Evolutionary conservation across 1,140 invertebrate genomes (phyloP).

Genomic region (Drosophila erecta): DNA sequence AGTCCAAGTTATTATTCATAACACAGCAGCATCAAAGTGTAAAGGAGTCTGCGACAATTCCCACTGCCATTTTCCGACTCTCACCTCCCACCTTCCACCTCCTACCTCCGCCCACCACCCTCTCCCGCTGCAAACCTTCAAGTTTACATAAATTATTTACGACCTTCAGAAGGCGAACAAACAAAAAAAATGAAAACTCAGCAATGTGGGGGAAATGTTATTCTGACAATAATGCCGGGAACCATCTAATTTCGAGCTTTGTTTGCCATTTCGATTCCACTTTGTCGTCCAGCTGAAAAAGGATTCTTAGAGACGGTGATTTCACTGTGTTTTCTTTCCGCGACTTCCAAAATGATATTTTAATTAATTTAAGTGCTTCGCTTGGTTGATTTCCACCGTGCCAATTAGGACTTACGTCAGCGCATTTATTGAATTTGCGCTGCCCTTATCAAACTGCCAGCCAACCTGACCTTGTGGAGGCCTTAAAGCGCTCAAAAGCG

Average conservation of each 20-base stretch:
- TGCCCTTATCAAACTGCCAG: conserved; percentile 46
- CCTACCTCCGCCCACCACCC: conserved; percentile 3
- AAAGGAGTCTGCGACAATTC: conserved; percentile 81
- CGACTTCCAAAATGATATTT: conserved; percentile 56
- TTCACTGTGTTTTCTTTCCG: conserved; percentile 52
- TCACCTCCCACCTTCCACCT: background rate
- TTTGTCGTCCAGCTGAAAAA: conserved; percentile 21
- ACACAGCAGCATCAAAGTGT: conserved; percentile 82
- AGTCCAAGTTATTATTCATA: conserved; percentile 81
- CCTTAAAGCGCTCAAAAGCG: conserved; percentile 58
- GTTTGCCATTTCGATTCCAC: conserved; percentile 72
- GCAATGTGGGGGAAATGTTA: conserved; percentile 37
- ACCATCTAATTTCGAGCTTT: conserved; percentile 67
- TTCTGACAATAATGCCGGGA: conserved; percentile 70
- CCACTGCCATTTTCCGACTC: conserved; percentile 71
- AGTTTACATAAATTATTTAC: conserved; percentile 81
- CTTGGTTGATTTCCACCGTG: conserved; percentile 65
- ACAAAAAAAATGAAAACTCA: conserved; percentile 20
- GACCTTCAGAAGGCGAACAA: conserved; percentile 39
- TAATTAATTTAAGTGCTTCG: conserved; percentile 80
- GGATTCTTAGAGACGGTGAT: conserved; percentile 54
- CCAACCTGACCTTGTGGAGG: conserved; percentile 38
- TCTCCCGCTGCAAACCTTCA: conserved; percentile 33
- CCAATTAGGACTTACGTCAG: conserved; percentile 70
- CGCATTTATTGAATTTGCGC: conserved; percentile 65